Conservation (phyloP, 2,113 vertebrate genomes). For the Uria lomvia region DNA sequence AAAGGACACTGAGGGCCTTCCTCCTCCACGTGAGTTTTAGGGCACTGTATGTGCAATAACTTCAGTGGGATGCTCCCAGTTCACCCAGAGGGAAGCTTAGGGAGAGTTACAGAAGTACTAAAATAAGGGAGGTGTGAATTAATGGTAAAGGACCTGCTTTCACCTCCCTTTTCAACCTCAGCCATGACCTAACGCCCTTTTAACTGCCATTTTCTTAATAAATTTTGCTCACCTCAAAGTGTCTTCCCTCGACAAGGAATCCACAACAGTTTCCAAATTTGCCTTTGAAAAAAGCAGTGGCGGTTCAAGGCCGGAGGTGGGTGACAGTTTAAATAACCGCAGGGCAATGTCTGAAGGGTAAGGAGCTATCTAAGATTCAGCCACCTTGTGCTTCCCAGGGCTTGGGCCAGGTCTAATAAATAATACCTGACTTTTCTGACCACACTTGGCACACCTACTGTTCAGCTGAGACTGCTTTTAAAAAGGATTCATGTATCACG, state of each 20-base stretch:
- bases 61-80: background rate
- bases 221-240: background rate
- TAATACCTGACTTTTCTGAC: background rate
- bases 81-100: background rate
- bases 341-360: background rate
- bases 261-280: background rate
- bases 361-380: background rate
- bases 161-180: background rate
- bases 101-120: background rate
- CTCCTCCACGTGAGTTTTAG: background rate
- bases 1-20: background rate
- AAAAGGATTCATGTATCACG: background rate
- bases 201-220: background rate
- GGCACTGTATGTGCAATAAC: rapidly evolving
- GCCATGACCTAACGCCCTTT: background rate
- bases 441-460: background rate
- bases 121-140: background rate
- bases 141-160: background rate
- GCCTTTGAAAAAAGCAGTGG: background rate
- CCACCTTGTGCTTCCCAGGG: background rate
- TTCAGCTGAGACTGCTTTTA: background rate
- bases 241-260: background rate
- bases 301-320: background rate
- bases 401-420: background rate
- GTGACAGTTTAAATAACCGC: too few relatives aligned